Evolutionary conservation across 1,140 invertebrate genomes (phyloP), one percentile per base, ranked within the genome.

Genomic region (Pseudachorutes palmiensis): DNA sequence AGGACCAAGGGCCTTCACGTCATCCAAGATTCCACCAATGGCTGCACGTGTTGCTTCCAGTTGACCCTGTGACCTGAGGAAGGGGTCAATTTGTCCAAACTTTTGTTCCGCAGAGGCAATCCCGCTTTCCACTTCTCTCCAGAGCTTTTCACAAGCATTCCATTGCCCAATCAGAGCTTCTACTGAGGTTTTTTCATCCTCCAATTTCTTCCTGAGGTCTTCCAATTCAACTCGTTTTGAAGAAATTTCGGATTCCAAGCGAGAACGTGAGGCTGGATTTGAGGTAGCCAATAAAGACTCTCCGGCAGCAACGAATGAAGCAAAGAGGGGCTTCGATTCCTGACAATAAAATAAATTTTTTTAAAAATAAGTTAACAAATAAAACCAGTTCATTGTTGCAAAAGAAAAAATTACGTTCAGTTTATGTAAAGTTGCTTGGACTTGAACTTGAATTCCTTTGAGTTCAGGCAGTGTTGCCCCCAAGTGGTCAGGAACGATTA

Each of bases 371-470:
- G n/a, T n/a, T n/a, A 32, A 14, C 14, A 64, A 51, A 57, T 30
- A 36, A 65, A 29, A 58, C 19, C 22, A 51, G 24, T 19, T 30
- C 26, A 30, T 51, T 16, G 31, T 45, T 33, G 58, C 16, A 55
- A 57, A 33, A 58, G 1, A 31, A 24, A 33, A 55, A 41, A 83
- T 84, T 75, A 90, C 89, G 84, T 90, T 84, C 68, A 91, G 82
- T 76, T 90, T 88, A 70, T 86, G 87, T 64, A 88, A 80, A 59
- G 87, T 87, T 74, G 89, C 86, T 24, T 85, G 83, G 66, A 91
- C 81, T 77, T 90, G 91, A 75, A 90, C 87, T 30, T 91, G 84
- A 72, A 91, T 89, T 68, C 87, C 87, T 70, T 89, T 84, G 0
- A 94, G 78, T 1, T 85, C 87, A 57, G 89, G 87, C 33, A 91